These are phyloP conservation scores for Ibidorhyncha struthersii DNA, from an alignment of 2,113 vertebrate genomes.

Conservation along the genomic window DNA sequence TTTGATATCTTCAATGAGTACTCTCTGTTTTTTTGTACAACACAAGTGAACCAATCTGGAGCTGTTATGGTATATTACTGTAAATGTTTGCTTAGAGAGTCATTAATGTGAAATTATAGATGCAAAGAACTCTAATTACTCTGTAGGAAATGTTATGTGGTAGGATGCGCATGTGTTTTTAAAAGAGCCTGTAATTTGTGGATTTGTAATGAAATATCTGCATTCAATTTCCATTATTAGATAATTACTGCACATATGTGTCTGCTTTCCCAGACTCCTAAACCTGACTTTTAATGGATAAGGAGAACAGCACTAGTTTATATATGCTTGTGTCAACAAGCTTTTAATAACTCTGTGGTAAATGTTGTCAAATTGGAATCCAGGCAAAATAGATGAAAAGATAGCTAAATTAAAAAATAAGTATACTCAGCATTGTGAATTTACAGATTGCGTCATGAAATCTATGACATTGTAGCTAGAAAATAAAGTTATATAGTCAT, in stretches of 20 bases:
- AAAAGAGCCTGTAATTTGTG: slow-evolving; percentile 24
- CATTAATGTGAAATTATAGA: slow-evolving; percentile 12
- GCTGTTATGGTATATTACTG: not conserved
- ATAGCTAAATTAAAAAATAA: not conserved
- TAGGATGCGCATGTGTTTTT: not conserved
- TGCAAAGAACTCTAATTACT: slow-evolving; percentile 5
- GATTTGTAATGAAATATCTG: slow-evolving; percentile 52
- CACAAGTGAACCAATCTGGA: not conserved
- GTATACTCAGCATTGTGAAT: accelerated
- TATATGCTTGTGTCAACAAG: not conserved
- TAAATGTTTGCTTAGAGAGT: not conserved
- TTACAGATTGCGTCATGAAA: not conserved
- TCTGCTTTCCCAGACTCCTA: not conserved
- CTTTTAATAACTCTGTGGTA: not conserved
- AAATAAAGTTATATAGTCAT: not conserved
- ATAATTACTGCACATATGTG: not conserved
- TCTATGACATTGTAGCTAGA: not conserved
- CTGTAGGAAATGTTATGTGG: slow-evolving; percentile 40
- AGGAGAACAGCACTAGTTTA: not conserved
- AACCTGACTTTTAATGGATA: not conserved
- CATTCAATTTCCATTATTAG: slow-evolving; percentile 25
- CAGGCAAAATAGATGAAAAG: not conserved
- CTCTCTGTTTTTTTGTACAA: not conserved
- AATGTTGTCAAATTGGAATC: not conserved
- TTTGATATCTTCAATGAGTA: not conserved